Conservation (phyloP, 1,140 invertebrate genomes). For the Cyclargus thomasi region DNA sequence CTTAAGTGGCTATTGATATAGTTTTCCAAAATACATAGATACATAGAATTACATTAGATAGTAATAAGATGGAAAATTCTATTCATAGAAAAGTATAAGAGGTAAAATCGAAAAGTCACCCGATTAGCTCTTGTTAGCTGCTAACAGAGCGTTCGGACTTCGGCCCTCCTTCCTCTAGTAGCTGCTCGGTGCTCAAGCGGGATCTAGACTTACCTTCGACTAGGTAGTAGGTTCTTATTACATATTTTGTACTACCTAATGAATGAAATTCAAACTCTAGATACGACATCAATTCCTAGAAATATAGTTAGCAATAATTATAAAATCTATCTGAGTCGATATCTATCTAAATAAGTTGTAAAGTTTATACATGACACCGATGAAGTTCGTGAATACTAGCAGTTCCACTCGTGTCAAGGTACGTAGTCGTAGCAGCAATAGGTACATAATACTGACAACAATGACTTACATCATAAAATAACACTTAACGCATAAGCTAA, state of each 20-base stretch:
- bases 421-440: background rate
- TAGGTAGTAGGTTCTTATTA: too few relatives aligned
- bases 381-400: background rate
- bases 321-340: background rate
- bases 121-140: background rate
- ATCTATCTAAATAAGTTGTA: background rate
- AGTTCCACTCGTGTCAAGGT: background rate
- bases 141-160: background rate
- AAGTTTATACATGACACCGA: background rate
- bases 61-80: background rate
- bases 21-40: background rate
- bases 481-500: background rate
- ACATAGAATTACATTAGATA: background rate
- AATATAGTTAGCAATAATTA: background rate
- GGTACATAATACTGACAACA: conserved; percentile 12
- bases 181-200: too few relatives aligned
- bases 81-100: background rate
- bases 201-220: too few relatives aligned
- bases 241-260: background rate
- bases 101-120: background rate
- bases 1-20: background rate
- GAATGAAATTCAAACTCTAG: background rate
- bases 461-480: conserved; percentile 10
- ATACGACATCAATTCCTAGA: background rate
- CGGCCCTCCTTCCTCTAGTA: too few relatives aligned